A percentile compares a stretch with the other conserved stretches of the same genome.
Conservation (phyloP, 2,113 vertebrate genomes). For the Chauna torquata region DNA sequence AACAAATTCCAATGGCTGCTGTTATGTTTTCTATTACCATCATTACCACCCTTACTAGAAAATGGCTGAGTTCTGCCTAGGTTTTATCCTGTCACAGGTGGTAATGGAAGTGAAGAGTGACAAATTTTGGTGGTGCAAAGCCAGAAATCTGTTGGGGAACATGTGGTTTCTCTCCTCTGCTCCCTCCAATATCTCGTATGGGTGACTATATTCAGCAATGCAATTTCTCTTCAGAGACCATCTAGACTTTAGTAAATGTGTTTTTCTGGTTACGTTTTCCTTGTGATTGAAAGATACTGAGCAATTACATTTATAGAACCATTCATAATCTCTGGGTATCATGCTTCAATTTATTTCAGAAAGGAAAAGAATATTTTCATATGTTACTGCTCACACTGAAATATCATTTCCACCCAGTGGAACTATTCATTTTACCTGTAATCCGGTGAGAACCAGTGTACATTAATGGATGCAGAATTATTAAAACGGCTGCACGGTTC, state of each 20-base stretch:
- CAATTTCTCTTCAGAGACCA: not conserved
- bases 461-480: not conserved
- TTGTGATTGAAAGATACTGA: conserved; percentile 19
- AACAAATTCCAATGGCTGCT: not conserved
- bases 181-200: not conserved
- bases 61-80: not conserved
- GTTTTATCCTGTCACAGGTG: not conserved
- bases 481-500: not conserved
- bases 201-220: not conserved
- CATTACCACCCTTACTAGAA: not conserved
- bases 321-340: conserved; percentile 24
- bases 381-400: not conserved
- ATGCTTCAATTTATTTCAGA: not conserved
- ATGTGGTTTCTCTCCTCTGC: not conserved
- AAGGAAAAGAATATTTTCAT: conserved; percentile 1
- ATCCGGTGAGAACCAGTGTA: not conserved
- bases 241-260: not conserved
- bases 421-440: conserved; percentile 4
- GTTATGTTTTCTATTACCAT: not conserved
- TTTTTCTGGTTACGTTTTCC: conserved; percentile 21
- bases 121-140: not conserved
- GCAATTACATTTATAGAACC: not conserved
- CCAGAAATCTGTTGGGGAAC: not conserved
- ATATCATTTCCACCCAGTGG: not conserved
- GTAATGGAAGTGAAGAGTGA: not conserved